Percentiles rank a stretch among this genome's conserved stretches.
Evolutionary conservation across 2,888 invertebrate species (phyloP).

Genomic region (Harpagoxenus sublaevis): DNA sequence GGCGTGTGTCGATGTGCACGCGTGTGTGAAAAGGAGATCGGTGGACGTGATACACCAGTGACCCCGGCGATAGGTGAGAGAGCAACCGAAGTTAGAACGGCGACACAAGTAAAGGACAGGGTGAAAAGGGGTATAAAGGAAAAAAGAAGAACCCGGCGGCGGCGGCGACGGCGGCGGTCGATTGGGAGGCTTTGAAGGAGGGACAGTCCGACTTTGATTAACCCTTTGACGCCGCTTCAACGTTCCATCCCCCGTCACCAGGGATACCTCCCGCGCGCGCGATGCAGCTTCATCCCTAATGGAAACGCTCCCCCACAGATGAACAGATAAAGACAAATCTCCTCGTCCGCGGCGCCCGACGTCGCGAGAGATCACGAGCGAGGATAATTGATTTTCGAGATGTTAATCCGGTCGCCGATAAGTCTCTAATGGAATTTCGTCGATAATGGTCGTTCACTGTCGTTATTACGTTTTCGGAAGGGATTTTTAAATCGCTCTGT

Average conservation of each 20-base stretch:
- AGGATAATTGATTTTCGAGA: slow-evolving; percentile 28
- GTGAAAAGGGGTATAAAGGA: background rate
- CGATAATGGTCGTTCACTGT: background rate
- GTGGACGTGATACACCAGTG: slow-evolving; percentile 20
- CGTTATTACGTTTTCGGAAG: slow-evolving; percentile 8
- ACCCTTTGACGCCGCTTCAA: slow-evolving; percentile 36
- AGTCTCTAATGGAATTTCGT: slow-evolving; percentile 5
- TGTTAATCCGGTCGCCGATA: slow-evolving; percentile 16
- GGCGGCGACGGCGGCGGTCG: slow-evolving; percentile 4
- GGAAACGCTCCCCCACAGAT: slow-evolving; percentile 25
- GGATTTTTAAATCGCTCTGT: background rate
- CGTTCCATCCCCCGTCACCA: background rate
- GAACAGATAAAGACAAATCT: slow-evolving; percentile 22
- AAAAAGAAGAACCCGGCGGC: background rate
- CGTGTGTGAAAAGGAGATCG: slow-evolving; percentile 39
- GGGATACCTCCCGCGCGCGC: slow-evolving; percentile 2
- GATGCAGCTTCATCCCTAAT: slow-evolving; percentile 24
- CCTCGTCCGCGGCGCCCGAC: background rate
- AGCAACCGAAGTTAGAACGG: background rate
- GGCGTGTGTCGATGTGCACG: slow-evolving; percentile 19
- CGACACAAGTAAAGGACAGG: background rate
- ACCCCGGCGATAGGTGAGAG: slow-evolving; percentile 8
- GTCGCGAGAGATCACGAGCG: slow-evolving; percentile 4
- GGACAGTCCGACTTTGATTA: slow-evolving; percentile 50
- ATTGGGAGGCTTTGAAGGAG: slow-evolving; percentile 38